Percentiles rank a stretch among this genome's conserved stretches.
Conservation (phyloP, 1,140 invertebrate species). For the Drosophila biarmipes region DNA sequence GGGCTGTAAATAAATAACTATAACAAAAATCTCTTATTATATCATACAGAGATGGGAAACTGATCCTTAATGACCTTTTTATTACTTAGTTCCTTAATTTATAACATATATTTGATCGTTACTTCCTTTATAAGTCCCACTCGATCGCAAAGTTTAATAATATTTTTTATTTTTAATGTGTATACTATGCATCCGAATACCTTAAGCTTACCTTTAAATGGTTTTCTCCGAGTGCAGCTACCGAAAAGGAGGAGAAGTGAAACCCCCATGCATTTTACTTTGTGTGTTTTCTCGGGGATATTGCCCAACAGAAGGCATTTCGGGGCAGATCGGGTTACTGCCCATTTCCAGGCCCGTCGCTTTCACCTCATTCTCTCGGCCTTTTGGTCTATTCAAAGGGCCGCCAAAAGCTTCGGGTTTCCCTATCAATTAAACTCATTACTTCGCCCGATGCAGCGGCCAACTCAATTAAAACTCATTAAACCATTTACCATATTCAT, state of each 20-base stretch:
- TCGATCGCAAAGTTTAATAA: too few relatives aligned
- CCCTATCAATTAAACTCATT: slow-evolving; percentile 81
- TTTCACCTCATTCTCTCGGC: slow-evolving; percentile 62
- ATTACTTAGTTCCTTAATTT: too few relatives aligned
- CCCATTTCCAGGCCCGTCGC: slow-evolving; percentile 45
- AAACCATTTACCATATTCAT: slow-evolving; percentile 82
- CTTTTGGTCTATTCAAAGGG: slow-evolving; percentile 42
- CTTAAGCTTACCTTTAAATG: neutral
- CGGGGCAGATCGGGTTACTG: slow-evolving; percentile 41
- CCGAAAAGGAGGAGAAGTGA: slow-evolving; percentile 29
- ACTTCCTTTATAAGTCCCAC: too few relatives aligned
- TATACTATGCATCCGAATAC: too few relatives aligned
- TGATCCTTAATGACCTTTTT: too few relatives aligned
- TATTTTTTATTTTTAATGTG: too few relatives aligned
- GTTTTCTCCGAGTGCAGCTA: slow-evolving; percentile 11
- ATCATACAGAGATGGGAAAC: too few relatives aligned
- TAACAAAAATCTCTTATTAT: too few relatives aligned
- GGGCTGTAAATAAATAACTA: too few relatives aligned
- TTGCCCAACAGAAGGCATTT: slow-evolving; percentile 59
- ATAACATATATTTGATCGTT: too few relatives aligned
- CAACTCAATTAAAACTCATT: slow-evolving; percentile 81
- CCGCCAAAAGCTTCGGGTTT: slow-evolving; percentile 35
- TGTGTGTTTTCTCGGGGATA: slow-evolving; percentile 23
- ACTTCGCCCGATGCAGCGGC: slow-evolving; percentile 34
- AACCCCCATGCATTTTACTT: slow-evolving; percentile 17